phyloP scores from a whole-genome alignment of 2,888 invertebrate genomes.

The Galeopsomyia nigrocyanea region DNA sequence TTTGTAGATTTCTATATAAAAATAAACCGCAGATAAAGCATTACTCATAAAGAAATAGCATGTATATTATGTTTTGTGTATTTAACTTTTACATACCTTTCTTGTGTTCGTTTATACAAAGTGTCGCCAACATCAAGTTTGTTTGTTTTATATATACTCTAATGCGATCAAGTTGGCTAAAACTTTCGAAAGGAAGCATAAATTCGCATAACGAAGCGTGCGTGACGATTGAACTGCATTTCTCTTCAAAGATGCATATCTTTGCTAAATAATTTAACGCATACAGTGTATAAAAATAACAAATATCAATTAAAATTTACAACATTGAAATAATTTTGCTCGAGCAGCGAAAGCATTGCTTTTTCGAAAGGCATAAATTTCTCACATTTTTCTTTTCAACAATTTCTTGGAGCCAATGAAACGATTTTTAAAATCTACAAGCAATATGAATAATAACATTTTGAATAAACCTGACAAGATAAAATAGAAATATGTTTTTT shows the following conservation, averaged over 20 bases:
- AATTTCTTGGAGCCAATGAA: not conserved
- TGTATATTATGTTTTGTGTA: slow-evolving; percentile 42
- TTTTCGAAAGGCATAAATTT: slow-evolving; percentile 22
- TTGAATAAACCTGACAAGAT: no score
- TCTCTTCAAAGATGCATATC: slow-evolving; percentile 27
- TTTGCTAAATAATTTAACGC: slow-evolving; percentile 36
- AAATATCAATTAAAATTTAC: slow-evolving; percentile 22
- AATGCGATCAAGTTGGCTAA: slow-evolving; percentile 40
- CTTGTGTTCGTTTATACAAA: slow-evolving; percentile 32
- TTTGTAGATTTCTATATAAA: slow-evolving; percentile 65
- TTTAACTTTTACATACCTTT: slow-evolving; percentile 8
- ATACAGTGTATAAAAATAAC: slow-evolving; percentile 40
- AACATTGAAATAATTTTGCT: slow-evolving; percentile 19
- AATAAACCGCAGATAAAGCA: slow-evolving; percentile 65
- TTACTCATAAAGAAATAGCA: slow-evolving; percentile 52
- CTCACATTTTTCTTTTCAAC: not conserved
- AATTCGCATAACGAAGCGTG: slow-evolving; percentile 29
- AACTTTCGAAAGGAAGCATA: slow-evolving; percentile 37
- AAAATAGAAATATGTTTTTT: no score
- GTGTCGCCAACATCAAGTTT: slow-evolving; percentile 36
- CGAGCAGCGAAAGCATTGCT: slow-evolving; percentile 20
- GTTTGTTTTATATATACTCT: slow-evolving; percentile 35
- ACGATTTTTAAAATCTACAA: no score
- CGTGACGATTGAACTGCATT: slow-evolving; percentile 25
- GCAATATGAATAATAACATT: no score